Conservation (phyloP, 2,797 vertebrate genomes). For the Eremophila alpestris region DNA sequence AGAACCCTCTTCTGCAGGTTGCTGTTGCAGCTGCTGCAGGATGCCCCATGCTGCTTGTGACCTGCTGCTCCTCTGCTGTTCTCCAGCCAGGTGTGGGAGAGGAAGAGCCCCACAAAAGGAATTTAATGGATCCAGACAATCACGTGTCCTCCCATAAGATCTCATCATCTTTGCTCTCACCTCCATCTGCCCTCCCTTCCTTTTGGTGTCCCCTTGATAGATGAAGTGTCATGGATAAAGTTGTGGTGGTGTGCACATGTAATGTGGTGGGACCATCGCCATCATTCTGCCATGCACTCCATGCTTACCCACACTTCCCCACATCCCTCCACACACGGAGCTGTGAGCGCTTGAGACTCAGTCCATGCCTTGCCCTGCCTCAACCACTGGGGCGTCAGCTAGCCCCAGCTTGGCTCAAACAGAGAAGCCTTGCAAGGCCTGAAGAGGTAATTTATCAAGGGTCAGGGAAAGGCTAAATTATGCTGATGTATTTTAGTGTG, state of each 20-base stretch:
- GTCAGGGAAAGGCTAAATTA: neutral
- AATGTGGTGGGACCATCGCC: accelerated
- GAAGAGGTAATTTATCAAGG: no score
- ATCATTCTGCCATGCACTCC: neutral
- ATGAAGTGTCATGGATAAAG: neutral
- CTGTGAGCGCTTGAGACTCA: neutral
- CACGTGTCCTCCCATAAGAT: accelerated
- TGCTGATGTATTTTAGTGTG: neutral
- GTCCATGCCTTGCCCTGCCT: accelerated
- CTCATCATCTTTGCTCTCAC: neutral
- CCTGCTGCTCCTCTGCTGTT: neutral
- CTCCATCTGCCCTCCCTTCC: neutral
- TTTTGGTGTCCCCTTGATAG: neutral
- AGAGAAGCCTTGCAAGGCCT: neutral
- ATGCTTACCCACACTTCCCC: neutral
- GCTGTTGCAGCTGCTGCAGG: neutral
- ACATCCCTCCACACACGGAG: accelerated
- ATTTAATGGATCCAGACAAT: neutral
- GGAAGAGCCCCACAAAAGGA: neutral
- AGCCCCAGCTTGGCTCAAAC: accelerated
- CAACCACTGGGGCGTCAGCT: accelerated
- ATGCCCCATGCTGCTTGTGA: no score
- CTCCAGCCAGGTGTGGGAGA: neutral
- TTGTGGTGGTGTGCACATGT: no score
- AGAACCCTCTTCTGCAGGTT: accelerated